Base-by-base conservation (phyloP, 2,888 invertebrate species). In the Drepanosiphum platanoidis region DNA sequence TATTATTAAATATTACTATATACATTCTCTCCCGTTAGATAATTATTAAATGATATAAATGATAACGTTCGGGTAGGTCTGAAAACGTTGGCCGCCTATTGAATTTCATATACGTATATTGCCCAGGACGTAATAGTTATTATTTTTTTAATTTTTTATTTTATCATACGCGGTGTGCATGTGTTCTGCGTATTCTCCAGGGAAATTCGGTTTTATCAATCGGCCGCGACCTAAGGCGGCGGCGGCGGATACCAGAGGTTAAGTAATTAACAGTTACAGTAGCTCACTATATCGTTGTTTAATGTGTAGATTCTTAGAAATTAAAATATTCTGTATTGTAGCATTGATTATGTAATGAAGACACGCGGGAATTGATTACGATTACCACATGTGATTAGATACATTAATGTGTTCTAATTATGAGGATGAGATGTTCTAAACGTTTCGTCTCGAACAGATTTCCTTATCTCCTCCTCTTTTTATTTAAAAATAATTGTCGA, bases 1-100 rank as follows among this genome's bases (percentile, higher is more conserved):
- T n/a, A n/a, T n/a, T n/a, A n/a, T n/a, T n/a, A n/a, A n/a, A n/a
- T 72, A 46, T 46, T 27, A 75, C 52, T 2, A 34, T 2, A 34
- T 22, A 34, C 75, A 58, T 58, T 75, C 46, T 75, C n/a, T 58
- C 11, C n/a, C 32, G 3, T 75, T 30, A 27, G n/a, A 61, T 61
- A 61, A 61, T 61, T 9, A 27, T 27, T 72, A 32, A 34, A 58
- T n/a, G 74, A 74, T 52, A 74, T 52, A 18, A 46, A 2, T 1
- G 30, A 72, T 42, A 27, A n/a, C 42, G 42, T 75, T 13, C 34
- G 15, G 34, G 32, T 58, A 22, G 46, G 46, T 46, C 72, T 42
- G 72, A 72, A 42, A 72, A 46, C 46, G 42, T 72, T 46, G 42
- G 72, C 42, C 46, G 30, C 27, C 30, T 27, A 72, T 72, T 13